Conservation (phyloP, 2,113 vertebrate genomes). For the Oceanites oceanicus region DNA sequence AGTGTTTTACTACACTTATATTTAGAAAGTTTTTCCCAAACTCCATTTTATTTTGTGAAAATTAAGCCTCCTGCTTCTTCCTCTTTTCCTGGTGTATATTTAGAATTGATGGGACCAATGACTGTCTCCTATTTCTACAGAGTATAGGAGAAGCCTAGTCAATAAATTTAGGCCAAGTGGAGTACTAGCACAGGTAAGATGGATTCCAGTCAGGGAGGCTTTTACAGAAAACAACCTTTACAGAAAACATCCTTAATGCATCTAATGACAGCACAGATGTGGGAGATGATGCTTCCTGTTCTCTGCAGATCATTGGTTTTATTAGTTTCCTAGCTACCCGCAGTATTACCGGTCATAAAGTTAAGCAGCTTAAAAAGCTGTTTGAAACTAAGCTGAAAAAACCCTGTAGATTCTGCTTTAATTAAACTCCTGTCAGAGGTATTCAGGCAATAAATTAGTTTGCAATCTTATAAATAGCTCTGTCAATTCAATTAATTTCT, state of each 20-base stretch:
- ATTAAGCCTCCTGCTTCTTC: neutral
- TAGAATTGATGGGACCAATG: neutral
- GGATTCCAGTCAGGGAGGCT: neutral
- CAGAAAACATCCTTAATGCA: neutral
- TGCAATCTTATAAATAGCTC: neutral
- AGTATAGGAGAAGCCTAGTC: neutral
- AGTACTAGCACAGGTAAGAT: neutral
- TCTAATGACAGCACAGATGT: neutral
- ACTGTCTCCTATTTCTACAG: neutral
- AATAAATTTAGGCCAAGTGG: neutral
- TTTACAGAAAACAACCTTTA: neutral
- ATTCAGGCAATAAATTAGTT: conserved; percentile 40
- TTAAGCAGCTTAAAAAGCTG: neutral
- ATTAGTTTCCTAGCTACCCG: neutral
- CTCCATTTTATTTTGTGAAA: neutral
- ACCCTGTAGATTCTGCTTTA: neutral
- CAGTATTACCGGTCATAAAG: neutral
- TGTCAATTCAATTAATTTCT: neutral
- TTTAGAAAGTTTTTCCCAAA: neutral
- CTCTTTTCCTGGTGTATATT: neutral
- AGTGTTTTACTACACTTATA: neutral
- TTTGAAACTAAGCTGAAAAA: neutral
- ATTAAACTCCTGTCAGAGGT: conserved; percentile 8
- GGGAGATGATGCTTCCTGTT: neutral
- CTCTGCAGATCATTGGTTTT: neutral